Evolutionary conservation across 2,797 vertebrate species (phyloP).

Genomic region (Micrastur ruficollis): DNA sequence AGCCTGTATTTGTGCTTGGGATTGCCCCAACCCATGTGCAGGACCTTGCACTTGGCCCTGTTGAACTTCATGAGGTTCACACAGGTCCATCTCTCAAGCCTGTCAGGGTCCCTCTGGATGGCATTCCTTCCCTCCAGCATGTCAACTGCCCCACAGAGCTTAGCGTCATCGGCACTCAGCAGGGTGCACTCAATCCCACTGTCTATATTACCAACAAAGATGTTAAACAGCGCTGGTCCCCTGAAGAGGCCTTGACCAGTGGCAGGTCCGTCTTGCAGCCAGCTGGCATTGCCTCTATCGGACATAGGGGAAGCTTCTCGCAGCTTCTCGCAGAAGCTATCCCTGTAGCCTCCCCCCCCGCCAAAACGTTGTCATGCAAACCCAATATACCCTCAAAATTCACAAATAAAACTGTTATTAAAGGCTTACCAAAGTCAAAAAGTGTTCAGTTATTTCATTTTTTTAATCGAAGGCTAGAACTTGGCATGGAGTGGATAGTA

Average conservation of each 20-base stretch:
- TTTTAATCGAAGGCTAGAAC: not conserved
- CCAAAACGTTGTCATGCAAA: not conserved
- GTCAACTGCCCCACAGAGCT: too few relatives aligned
- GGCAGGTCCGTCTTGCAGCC: not conserved
- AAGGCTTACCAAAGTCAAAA: not conserved
- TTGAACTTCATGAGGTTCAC: too few relatives aligned
- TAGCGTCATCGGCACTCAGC: too few relatives aligned
- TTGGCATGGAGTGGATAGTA: not conserved
- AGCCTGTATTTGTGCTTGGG: too few relatives aligned
- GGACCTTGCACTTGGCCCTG: too few relatives aligned
- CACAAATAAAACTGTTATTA: not conserved
- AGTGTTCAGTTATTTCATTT: rapidly evolving
- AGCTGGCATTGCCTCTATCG: not conserved
- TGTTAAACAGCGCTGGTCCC: too few relatives aligned
- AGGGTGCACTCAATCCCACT: too few relatives aligned
- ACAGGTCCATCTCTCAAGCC: too few relatives aligned
- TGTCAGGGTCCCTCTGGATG: too few relatives aligned
- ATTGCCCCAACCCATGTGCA: too few relatives aligned
- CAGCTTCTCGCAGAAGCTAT: not conserved
- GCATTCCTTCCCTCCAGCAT: too few relatives aligned
- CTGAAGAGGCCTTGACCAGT: not conserved
- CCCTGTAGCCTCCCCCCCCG: rapidly evolving
- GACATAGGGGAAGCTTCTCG: not conserved
- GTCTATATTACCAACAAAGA: too few relatives aligned
- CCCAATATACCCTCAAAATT: not conserved